Conservation (phyloP, 2,113 vertebrate species). For the Sceloporus tristichus region DNA sequence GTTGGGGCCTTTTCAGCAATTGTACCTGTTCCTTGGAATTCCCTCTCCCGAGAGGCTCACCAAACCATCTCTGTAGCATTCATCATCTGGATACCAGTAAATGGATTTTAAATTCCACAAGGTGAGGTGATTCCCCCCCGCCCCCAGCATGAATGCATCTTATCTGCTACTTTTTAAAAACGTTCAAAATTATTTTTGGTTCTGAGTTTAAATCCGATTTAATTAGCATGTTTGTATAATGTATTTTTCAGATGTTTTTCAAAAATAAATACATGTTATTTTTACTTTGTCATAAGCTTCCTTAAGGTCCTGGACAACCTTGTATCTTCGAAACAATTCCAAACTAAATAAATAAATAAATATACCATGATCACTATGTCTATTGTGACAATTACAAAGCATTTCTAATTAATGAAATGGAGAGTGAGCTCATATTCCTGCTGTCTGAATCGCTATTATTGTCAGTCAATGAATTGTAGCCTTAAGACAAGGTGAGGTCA, state of each 20-base stretch:
- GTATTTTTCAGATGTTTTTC: not conserved
- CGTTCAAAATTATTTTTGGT: not conserved
- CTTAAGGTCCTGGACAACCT: no score
- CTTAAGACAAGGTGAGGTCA: constrained; percentile 80
- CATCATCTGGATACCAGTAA: not conserved
- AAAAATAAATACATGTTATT: not conserved
- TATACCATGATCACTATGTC: constrained; percentile 1
- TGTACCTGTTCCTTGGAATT: not conserved
- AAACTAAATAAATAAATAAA: not conserved
- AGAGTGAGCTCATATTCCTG: constrained; percentile 57
- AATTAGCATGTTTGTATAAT: not conserved
- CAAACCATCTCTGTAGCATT: not conserved
- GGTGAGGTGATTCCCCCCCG: no score
- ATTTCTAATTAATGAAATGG: constrained; percentile 70
- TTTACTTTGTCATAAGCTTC: not conserved
- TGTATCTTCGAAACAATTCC: not conserved
- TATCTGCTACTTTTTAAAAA: no score
- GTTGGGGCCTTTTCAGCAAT: not conserved
- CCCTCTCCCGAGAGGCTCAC: not conserved
- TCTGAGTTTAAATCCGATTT: not conserved
- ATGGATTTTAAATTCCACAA: not conserved
- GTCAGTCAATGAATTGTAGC: constrained; percentile 75
- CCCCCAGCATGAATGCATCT: not conserved
- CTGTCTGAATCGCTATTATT: constrained; percentile 62
- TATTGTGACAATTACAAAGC: constrained; percentile 43